These are phyloP conservation scores for Orussus abietinus DNA, from an alignment of 1,140 invertebrate species.

Conservation along the genomic window DNA sequence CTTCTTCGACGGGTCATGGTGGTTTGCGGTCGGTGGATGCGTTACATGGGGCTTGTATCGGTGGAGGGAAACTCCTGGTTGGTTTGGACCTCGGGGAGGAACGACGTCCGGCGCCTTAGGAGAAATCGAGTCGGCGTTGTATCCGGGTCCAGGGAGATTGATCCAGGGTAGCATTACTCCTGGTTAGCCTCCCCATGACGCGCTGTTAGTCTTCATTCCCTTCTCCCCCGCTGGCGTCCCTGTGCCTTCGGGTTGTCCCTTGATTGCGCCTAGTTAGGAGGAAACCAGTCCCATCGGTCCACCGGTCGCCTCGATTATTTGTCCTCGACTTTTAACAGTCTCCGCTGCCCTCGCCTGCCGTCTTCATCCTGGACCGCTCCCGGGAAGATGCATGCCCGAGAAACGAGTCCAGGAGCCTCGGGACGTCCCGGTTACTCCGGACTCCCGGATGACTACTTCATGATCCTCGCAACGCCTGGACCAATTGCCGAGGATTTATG, in stretches of 20 bases:
- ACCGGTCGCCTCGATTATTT: constrained; percentile 45
- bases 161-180: constrained; percentile 50
- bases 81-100: constrained; percentile 28
- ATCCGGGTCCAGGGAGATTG: constrained; percentile 42
- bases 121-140: not conserved
- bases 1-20: no score
- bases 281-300: constrained; percentile 45
- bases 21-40: constrained; percentile 6
- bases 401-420: no score
- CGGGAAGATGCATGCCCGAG: no score
- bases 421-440: no score
- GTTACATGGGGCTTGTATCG: not conserved
- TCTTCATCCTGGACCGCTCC: no score
- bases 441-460: no score
- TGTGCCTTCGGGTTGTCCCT: constrained; percentile 35
- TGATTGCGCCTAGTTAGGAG: constrained; percentile 52
- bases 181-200: constrained; percentile 49
- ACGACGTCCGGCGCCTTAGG: no score
- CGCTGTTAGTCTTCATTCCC: constrained; percentile 52
- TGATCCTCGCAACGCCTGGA: no score
- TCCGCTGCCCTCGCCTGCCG: no score
- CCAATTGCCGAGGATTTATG: no score
- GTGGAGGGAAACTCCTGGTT: constrained; percentile 13
- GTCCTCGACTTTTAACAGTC: constrained; percentile 49
- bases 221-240: constrained; percentile 28